A percentile compares a stretch with the other conserved stretches of the same genome.
phyloP scores from a whole-genome alignment of 2,888 invertebrate genomes.

The Lasioglossum malachurum region DNA sequence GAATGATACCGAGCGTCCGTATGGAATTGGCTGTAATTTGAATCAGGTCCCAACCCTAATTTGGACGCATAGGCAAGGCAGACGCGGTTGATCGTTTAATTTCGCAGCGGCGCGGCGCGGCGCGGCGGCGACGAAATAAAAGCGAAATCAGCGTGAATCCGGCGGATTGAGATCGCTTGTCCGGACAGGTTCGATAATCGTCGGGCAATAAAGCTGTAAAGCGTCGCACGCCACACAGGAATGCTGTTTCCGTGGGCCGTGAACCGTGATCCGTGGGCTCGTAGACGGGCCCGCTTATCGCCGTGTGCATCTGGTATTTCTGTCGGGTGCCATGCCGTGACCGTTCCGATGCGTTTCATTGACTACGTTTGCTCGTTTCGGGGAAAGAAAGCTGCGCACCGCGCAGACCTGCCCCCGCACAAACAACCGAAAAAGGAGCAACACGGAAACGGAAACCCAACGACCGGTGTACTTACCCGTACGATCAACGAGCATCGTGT shows the following conservation, averaged over 20 bases:
- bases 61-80: conserved; percentile 34
- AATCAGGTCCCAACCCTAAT: conserved; percentile 13
- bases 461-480: background rate
- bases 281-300: conserved; percentile 44
- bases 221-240: conserved; percentile 45
- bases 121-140: conserved; percentile 15
- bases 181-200: conserved; percentile 50
- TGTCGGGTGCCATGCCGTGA: conserved; percentile 22
- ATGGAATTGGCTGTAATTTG: background rate
- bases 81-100: conserved; percentile 33
- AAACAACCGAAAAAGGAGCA: background rate
- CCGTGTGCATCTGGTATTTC: conserved; percentile 52
- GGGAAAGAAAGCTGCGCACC: conserved; percentile 21
- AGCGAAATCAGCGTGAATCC: conserved; percentile 46
- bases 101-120: too few species aligned
- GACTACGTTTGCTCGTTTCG: conserved; percentile 30
- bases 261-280: conserved; percentile 48
- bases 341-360: conserved; percentile 37
- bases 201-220: conserved; percentile 53
- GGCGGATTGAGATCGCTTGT: conserved; percentile 25
- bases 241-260: conserved; percentile 65
- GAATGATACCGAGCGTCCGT: background rate
- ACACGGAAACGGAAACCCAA: background rate
- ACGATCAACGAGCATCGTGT: background rate
- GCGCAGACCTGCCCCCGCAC: background rate